Conservation (phyloP, 2,113 vertebrate species). For the Cyphomyrus discorhynchus region DNA sequence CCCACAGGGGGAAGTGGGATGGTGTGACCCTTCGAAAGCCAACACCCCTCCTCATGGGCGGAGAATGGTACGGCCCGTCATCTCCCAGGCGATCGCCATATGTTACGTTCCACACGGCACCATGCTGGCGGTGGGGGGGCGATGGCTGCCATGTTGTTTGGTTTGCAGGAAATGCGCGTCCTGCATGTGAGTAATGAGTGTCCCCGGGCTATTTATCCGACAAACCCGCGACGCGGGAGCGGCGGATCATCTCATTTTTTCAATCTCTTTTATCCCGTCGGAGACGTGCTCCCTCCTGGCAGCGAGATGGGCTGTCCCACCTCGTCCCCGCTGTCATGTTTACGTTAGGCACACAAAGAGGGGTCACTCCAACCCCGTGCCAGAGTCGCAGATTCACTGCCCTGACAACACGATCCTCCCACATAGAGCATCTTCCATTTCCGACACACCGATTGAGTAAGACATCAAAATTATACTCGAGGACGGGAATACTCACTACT, state of each 20-base stretch:
- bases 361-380: constrained; percentile 22
- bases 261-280: not conserved
- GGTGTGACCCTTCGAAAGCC: not conserved
- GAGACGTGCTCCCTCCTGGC: constrained; percentile 17
- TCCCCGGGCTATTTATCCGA: constrained; percentile 10
- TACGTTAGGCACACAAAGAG: not conserved
- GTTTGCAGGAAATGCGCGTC: constrained; percentile 19
- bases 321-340: constrained; percentile 4
- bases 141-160: constrained; percentile 12
- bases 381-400: not conserved
- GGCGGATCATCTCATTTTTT: constrained; percentile 13
- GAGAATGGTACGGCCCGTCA: constrained; percentile 3
- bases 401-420: not conserved
- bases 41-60: not conserved
- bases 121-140: not conserved
- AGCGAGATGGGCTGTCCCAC: not conserved
- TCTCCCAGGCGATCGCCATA: constrained; percentile 27
- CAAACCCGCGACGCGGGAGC: not conserved
- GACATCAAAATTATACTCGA: not conserved
- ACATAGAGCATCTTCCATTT: not conserved
- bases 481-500: not conserved
- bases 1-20: not conserved
- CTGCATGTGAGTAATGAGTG: constrained; percentile 9
- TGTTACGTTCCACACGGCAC: constrained; percentile 18
- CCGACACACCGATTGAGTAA: not conserved